Evolutionary conservation across 2,113 vertebrate genomes (phyloP), one percentile per base, ranked within the genome.

Genomic region (Ginglymostoma cirratum): DNA sequence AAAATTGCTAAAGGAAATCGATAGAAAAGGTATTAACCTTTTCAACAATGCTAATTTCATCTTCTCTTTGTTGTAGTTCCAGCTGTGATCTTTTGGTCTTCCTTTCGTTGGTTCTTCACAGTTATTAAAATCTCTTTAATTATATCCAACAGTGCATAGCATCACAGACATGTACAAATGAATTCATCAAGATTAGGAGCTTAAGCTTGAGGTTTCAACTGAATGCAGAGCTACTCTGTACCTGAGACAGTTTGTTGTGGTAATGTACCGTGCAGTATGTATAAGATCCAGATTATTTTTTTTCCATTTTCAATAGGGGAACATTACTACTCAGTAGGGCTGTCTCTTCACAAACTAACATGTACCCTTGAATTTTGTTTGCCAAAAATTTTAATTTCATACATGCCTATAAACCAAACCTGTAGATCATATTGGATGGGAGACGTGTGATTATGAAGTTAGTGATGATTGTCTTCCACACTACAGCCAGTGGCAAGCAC

Each of bases 91-190:
- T 61, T 61, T 55, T 34, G 48, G 86, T 30, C 48, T 48, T 15
- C 83, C 42, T 55, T 27, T 15, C 1, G 7, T 87, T 23, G 52
- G 83, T 86, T 48, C 83, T 61, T 89, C 27, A 23, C 21, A 55
- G 52, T 89, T 55, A 89, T 89, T 89, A 55, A 89, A 89, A 89
- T 89, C 86, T 89, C 23, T 89, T 89, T 52, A 89, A 89, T 55
- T 89, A 2, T 8, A 55, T 3, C 55, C 55, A 55, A 55, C 48
- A 27, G 8, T 3, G 10, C 86, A 55, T 89, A 24, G 45, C 55
- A 89, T 87, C 14, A 87, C 19, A 48, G 24, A 27, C 23, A 12
- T 27, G 21, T 87, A 52, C 30, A 12, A 48, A 27, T 10, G 55
- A 52, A 30, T 55, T 61, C 8, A 55, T 55, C 48, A 55, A 48